Evolutionary conservation across 2,888 invertebrate species (phyloP), one percentile per base, ranked within the genome.

Genomic region (Trichogramma evanescens): DNA sequence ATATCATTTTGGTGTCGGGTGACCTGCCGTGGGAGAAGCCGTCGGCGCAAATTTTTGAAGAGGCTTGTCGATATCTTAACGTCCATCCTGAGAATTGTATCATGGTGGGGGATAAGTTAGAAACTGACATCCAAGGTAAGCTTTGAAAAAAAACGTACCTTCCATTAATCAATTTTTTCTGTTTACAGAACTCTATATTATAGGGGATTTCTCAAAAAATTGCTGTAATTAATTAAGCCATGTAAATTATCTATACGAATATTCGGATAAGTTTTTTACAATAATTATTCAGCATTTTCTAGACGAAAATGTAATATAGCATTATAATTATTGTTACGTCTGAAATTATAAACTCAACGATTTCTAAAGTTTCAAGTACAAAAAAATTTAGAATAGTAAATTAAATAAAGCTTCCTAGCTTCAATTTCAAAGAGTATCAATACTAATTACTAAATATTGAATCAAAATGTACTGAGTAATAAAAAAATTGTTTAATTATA

Each of bases 21-120:
- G 93, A 93, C 79, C 80, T 89, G 70, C 88, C 89, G 4, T 91
- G 89, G 88, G 92, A 92, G 80, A 93, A 93, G 78, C 93, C 93
- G 0, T 84, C 90, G 74, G 84, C 87, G 67, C 84, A 87, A 74
- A 92, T 93, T 78, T 93, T 93, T 79, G 82, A 87, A 67, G 86
- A 89, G 69, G 92, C 91, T 42, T 92, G 91, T 79, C 84, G 86
- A 72, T 83, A 83, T 74, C 83, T 93, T 60, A 83, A 85, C 66
- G 89, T 93, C 26, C 82, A 86, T 73, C 89, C 92, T 1, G 80
- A 83, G 58, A 84, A 86, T 67, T 92, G 91, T 79, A 82, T 91
- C 69, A 93, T 93, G 91, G 87, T 92, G 71, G 93, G 93, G 52
- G 93, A 93, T 75, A 91, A 91, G 75, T 79, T 93, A 68, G 91